Percentiles rank a stretch among this genome's conserved stretches.
Evolutionary conservation across 30 jellyfish, hydroid and myxozoan genomes (phyloP).

Genomic region (Turritopsis dohrnii): DNA sequence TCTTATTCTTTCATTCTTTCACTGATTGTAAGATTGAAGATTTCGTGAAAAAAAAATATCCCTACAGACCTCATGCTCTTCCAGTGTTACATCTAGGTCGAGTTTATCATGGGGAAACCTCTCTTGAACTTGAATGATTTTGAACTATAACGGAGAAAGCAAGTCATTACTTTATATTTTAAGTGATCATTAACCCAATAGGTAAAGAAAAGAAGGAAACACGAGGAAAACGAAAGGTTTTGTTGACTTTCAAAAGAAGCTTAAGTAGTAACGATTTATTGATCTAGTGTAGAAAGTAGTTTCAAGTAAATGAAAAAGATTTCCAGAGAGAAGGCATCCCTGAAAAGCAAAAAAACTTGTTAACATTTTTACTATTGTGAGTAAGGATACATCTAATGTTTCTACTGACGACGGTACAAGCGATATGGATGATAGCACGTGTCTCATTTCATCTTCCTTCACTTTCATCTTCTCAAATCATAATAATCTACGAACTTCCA

Average conservation of each 20-base stretch:
- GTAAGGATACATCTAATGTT: neutral
- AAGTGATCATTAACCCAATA: neutral
- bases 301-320: too few relatives aligned
- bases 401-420: neutral
- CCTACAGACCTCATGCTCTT: slow-evolving; percentile 4
- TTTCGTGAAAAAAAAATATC: too few relatives aligned
- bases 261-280: too few relatives aligned
- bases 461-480: neutral
- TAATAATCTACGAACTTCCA: neutral
- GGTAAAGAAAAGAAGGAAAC: neutral
- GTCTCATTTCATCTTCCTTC: slow-evolving; percentile 7
- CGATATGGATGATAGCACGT: neutral
- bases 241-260: too few relatives aligned
- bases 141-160: slow-evolving; percentile 30
- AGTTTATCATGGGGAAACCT: slow-evolving; percentile 69
- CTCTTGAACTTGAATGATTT: slow-evolving; percentile 53
- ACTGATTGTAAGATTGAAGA: too few relatives aligned
- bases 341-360: too few relatives aligned
- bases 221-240: too few relatives aligned
- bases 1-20: neutral
- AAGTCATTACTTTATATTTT: too few relatives aligned
- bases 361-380: neutral
- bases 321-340: too few relatives aligned
- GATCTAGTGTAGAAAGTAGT: too few relatives aligned
- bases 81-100: slow-evolving; percentile 31